Conservation (phyloP, 2,888 invertebrate genomes). For the Chromoteleia sp. region DNA sequence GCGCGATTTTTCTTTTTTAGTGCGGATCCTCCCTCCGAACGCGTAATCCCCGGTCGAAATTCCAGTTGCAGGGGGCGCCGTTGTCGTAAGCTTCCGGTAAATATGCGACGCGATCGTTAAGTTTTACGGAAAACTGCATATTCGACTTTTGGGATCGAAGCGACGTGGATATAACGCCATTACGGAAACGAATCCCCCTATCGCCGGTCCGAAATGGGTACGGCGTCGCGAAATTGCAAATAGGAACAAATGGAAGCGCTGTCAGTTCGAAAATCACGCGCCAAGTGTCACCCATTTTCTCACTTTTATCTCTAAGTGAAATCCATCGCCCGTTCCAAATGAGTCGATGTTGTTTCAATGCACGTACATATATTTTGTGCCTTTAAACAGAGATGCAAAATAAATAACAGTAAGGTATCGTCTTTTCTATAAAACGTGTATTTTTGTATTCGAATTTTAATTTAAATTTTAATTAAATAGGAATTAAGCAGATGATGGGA, state of each 20-base stretch:
- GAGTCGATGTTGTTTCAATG: neutral
- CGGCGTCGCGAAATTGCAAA: slow-evolving; percentile 62
- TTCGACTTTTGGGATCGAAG: slow-evolving; percentile 56
- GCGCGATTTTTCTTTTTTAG: neutral
- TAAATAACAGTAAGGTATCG: too few species aligned
- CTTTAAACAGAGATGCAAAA: too few species aligned
- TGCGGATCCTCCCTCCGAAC: neutral
- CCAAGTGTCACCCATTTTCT: slow-evolving; percentile 47
- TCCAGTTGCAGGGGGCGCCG: slow-evolving; percentile 36
- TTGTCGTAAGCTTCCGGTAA: slow-evolving; percentile 50
- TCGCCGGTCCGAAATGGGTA: slow-evolving; percentile 40
- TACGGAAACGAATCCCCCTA: slow-evolving; percentile 55
- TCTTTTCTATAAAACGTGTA: too few species aligned
- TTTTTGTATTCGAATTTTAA: too few species aligned
- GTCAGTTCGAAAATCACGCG: slow-evolving; percentile 57
- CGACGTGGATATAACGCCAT: slow-evolving; percentile 46
- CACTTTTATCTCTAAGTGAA: slow-evolving; percentile 62
- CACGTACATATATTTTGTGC: too few species aligned
- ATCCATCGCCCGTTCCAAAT: slow-evolving; percentile 40
- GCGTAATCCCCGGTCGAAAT: slow-evolving; percentile 14
- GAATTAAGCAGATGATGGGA: too few species aligned
- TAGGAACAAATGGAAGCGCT: slow-evolving; percentile 61
- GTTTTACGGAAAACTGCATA: slow-evolving; percentile 67
- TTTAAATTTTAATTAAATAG: too few species aligned
- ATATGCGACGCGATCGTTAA: slow-evolving; percentile 61